Evolutionary conservation across 2,888 invertebrate genomes (phyloP).

Genomic region (Erebia epiphron): DNA sequence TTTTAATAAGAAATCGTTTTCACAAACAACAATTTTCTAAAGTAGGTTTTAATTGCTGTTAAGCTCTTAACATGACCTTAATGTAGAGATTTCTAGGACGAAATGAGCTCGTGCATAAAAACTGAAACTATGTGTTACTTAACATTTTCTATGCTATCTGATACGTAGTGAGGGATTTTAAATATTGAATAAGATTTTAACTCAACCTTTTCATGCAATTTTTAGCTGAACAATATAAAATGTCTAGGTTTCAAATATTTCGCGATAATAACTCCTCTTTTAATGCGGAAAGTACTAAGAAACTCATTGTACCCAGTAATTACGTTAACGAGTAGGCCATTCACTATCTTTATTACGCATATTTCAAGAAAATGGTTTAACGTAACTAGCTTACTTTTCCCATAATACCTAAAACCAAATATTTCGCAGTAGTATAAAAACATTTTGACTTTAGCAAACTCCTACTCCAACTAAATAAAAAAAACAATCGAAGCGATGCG

Average conservation of each 20-base stretch:
- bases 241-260: background rate
- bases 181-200: background rate
- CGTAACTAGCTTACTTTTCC: background rate
- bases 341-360: conserved; percentile 19
- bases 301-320: conserved; percentile 19
- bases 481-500: conserved; percentile 44
- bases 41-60: too few relatives aligned
- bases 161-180: background rate
- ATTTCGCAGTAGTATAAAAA: conserved; percentile 19
- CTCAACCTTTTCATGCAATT: conserved; percentile 6
- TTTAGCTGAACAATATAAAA: background rate
- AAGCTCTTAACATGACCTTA: background rate
- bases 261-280: conserved; percentile 10
- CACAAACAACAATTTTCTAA: too few relatives aligned
- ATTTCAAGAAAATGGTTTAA: conserved; percentile 10
- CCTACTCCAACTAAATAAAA: conserved; percentile 25
- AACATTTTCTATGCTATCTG: too few relatives aligned
- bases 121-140: background rate
- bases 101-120: background rate
- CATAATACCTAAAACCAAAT: conserved; percentile 17
- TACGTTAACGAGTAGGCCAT: conserved; percentile 19
- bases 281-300: conserved; percentile 19
- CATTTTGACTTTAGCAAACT: conserved; percentile 38
- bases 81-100: background rate
- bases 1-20: too few relatives aligned